Base-by-base conservation (phyloP, 2,888 invertebrate genomes). In the Leptopilina syphax region DNA sequence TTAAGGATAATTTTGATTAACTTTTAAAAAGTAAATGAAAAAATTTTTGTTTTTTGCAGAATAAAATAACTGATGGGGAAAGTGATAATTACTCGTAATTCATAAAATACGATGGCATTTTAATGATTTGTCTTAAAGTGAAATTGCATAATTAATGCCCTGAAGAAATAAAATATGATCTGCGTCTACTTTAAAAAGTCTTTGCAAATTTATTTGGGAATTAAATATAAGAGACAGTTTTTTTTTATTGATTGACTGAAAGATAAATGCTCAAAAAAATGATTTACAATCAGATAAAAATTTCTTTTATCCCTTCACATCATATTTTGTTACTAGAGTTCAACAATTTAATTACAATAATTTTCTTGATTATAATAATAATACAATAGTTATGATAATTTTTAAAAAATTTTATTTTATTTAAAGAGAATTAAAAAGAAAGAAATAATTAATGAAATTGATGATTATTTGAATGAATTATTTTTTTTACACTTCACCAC, bases 71-170 rank as follows among this genome's bases (percentile, higher is more conserved):
- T 24, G 63, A 24, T 12, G 27, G 73, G 9, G 73, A 73, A 73
- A 57, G 57, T 73, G 57, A 73, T 73, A 73, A 57, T 57, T 34
- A 13, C 57, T 73, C 57, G 73, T 73, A 27, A 57, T 34, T 27
- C 4, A 27, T 34, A 73, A 73, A 34, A 57, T 73, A 73, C 9
- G 27, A 73, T 54, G 18, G 34, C 27, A 13, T 27, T 12, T 50
- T 57, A 54, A 34, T 70, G 27, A 24, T 24, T 54, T 27, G 13
- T 27, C 12, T 70, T 70, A 57, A 27, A 34, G 27, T 27, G 9
- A 70, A 70, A 70, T 70, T 70, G 54, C 27, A 70, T 70, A 54
- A 54, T 50, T 70, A 54, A 70, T 27, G 54, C 50, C 27, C 13
- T 27, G 44, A 54, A 70, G 54, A 13, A 47, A 24, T 54, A 70